A percentile compares a stretch with the other conserved stretches of the same genome.
phyloP scores from a whole-genome alignment of 1,140 invertebrate species.

The Plodia interpunctella region DNA sequence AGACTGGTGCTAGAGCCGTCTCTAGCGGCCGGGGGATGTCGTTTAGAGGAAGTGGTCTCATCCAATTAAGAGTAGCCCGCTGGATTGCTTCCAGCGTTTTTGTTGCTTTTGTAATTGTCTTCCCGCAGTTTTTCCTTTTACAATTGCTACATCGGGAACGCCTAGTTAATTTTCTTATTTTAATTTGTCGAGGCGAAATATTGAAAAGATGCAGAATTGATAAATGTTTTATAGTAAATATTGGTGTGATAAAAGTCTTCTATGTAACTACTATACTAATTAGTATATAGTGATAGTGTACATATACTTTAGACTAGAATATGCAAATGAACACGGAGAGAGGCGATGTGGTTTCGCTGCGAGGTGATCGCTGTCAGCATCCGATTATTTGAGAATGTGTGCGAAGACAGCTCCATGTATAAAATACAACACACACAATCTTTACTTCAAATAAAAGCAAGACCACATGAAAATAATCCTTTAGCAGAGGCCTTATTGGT shows the following conservation, averaged over 20 bases:
- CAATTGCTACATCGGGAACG: constrained; percentile 34
- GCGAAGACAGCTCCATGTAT: neutral
- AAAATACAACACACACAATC: neutral
- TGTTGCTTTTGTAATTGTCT: constrained; percentile 71
- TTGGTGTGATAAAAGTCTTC: too few species aligned
- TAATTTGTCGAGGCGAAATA: constrained; percentile 1
- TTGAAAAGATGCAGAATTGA: neutral
- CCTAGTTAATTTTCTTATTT: constrained; percentile 20
- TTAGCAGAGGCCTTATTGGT: too few species aligned
- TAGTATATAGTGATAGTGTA: too few species aligned
- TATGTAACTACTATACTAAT: too few species aligned
- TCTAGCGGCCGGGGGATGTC: constrained; percentile 38
- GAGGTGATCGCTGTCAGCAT: constrained; percentile 1
- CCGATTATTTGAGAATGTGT: neutral
- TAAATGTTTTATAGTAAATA: neutral
- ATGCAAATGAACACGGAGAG: constrained; percentile 65
- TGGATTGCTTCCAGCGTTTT: constrained; percentile 67
- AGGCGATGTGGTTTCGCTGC: constrained; percentile 22
- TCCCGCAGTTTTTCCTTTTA: constrained; percentile 42
- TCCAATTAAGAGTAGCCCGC: constrained; percentile 69
- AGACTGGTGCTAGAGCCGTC: constrained; percentile 16
- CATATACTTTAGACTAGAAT: constrained; percentile 29
- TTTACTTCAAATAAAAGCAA: neutral
- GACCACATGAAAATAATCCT: too few species aligned
- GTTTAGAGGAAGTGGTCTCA: constrained; percentile 69